These are phyloP conservation scores for Buceros bicornis DNA, from an alignment of 2,797 vertebrate species.

Conservation along the genomic window DNA sequence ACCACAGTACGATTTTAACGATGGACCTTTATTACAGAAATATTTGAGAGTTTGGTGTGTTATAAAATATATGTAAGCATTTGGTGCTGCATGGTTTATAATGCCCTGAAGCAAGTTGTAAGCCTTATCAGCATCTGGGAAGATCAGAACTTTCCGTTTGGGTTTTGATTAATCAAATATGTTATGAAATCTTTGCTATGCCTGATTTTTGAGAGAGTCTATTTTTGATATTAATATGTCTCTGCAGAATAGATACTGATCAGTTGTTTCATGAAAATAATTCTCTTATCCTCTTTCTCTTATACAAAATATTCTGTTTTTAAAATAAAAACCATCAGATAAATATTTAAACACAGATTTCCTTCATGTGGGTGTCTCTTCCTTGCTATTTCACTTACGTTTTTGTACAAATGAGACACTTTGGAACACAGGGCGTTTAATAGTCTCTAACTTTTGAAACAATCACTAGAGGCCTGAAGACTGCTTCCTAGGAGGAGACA, in stretches of 20 bases:
- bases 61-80: slow-evolving; percentile 52
- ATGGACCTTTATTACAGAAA: background rate
- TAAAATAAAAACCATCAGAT: slow-evolving; percentile 64
- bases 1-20: background rate
- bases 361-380: slow-evolving; percentile 37
- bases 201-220: slow-evolving; percentile 45
- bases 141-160: slow-evolving; percentile 55
- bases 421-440: slow-evolving; percentile 57
- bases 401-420: slow-evolving; percentile 42
- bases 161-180: slow-evolving; percentile 66
- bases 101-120: slow-evolving; percentile 52
- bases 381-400: slow-evolving; percentile 33
- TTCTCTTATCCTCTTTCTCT: slow-evolving; percentile 55
- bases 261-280: slow-evolving; percentile 65
- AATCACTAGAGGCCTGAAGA: slow-evolving; percentile 59
- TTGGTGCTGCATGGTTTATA: slow-evolving; percentile 37
- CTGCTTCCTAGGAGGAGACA: slow-evolving; percentile 48
- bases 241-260: slow-evolving; percentile 53
- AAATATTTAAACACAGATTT: slow-evolving; percentile 70
- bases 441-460: slow-evolving; percentile 71
- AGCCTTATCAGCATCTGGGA: slow-evolving; percentile 46
- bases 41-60: slow-evolving; percentile 11
- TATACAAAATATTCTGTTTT: slow-evolving; percentile 48
- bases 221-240: slow-evolving; percentile 68
- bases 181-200: slow-evolving; percentile 61